Evolutionary conservation across 2,797 vertebrate species (phyloP), one percentile per base, ranked within the genome.

Genomic region (Tenualosa thibaudeaui): DNA sequence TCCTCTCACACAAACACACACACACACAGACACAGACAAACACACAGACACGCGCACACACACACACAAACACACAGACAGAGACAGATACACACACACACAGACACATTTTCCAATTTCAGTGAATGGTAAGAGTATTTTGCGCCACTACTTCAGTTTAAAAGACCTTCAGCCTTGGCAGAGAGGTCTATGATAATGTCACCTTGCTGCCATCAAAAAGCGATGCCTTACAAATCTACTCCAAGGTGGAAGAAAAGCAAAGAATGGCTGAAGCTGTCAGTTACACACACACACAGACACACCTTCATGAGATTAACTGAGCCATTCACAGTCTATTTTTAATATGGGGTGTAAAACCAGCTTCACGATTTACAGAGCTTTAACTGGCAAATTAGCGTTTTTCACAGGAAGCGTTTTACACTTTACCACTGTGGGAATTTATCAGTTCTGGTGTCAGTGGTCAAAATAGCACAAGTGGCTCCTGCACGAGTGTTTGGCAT

Each of bases 231-330:
- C 15, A 5, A 71, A 40, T 13, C 9, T 31, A 71, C 65, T 71
- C 13, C 65, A 75, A 75, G 37, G 68, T 75, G 62, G 62, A 68
- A 31, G 62, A 68, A 68, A 10, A 24, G 12, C 62, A 19, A 19
- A 13, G 12, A 37, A 75, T 75, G 68, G 68, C 40, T 75, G 31
- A 17, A 75, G 31, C 68, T 40, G 68, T 75, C 68, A 75, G 68
- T 40, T 68, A 68, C 46, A 51, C 46, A 86, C 54, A 85, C 24
- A 53, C 81, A 65, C 83, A 50, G 60, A 68, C 81, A 31, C 15
- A 40, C 81, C 65, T 58, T 60, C 82, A 75, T 81, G 19, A 82
- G 71, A 65, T 81, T 53, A 78, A 84, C 54, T 31, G 46, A 22
- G 40, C 81, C 81, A 71, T 82, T 68, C 46, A 81, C 60, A 62